Conservation (phyloP, 1,140 invertebrate genomes). For the Conus ventricosus region DNA sequence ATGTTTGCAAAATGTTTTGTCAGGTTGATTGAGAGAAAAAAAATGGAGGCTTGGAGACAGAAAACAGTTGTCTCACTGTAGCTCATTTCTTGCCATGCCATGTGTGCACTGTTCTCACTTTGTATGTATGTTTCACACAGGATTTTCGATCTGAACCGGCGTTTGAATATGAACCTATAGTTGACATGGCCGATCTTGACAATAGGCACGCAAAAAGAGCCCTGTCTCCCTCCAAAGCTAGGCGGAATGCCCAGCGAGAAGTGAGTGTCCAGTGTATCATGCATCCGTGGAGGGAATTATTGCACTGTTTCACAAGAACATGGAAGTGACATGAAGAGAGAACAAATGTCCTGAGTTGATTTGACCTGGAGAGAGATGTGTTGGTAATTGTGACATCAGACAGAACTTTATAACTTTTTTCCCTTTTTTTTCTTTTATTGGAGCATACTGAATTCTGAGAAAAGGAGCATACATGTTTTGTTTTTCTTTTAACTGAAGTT, state of each 20-base stretch:
- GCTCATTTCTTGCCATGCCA: neutral
- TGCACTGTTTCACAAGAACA: neutral
- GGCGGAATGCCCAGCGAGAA: conserved; percentile 31
- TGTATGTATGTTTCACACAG: conserved; percentile 23
- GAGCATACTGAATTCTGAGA: neutral
- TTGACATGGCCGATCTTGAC: conserved; percentile 40
- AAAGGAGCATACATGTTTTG: no score
- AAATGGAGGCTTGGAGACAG: no score
- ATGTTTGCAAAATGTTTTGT: no score
- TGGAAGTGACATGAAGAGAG: neutral
- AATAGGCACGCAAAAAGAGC: conserved; percentile 32
- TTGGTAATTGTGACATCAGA: neutral
- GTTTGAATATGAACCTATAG: conserved; percentile 39
- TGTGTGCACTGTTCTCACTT: conserved; percentile 18
- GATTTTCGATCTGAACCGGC: conserved; percentile 32
- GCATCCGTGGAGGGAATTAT: neutral
- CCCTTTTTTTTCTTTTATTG: neutral
- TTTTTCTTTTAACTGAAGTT: no score
- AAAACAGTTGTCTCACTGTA: neutral
- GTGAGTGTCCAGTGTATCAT: conserved; percentile 14
- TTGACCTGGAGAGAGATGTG: no score
- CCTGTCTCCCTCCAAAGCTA: conserved; percentile 32
- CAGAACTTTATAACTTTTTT: neutral
- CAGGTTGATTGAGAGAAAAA: no score
- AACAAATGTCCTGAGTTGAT: neutral